Evolutionary conservation across 1,140 invertebrate species (phyloP).

Genomic region (Bombus waltoni): DNA sequence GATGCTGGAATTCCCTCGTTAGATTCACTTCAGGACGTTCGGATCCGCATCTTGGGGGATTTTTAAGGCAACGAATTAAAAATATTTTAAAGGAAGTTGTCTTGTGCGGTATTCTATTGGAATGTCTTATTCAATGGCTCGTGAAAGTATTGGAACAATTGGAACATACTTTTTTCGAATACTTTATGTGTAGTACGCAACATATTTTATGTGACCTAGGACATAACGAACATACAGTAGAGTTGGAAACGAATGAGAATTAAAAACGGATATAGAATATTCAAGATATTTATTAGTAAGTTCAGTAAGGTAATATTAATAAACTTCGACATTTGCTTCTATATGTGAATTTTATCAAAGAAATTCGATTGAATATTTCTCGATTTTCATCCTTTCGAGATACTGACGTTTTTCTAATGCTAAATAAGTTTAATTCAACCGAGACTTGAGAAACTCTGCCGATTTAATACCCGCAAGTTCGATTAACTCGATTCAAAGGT

Average conservation of each 20-base stretch:
- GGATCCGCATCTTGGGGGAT: background rate
- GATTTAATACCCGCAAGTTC: background rate
- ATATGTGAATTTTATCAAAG: background rate
- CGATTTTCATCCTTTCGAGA: background rate
- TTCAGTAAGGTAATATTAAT: too few relatives aligned
- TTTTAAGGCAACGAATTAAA: conserved; percentile 24
- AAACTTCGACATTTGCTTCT: too few relatives aligned
- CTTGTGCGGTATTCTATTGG: background rate
- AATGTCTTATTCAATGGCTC: too few relatives aligned
- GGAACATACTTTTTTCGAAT: too few relatives aligned
- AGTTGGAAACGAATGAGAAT: too few relatives aligned
- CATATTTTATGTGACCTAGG: too few relatives aligned
- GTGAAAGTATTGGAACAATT: too few relatives aligned
- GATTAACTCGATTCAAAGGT: background rate
- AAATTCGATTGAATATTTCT: background rate
- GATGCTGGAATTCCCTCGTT: conserved; percentile 57
- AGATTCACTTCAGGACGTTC: background rate
- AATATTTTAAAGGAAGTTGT: background rate
- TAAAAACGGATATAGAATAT: too few relatives aligned
- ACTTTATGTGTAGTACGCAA: too few relatives aligned
- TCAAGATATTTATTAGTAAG: too few relatives aligned
- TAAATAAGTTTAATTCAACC: background rate
- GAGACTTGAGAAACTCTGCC: background rate
- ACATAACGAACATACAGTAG: too few relatives aligned
- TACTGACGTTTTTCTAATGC: background rate